A percentile compares a stretch with the other conserved stretches of the same genome.
These are phyloP conservation scores for Germaria angustata DNA, from an alignment of 2,888 invertebrate genomes.

Conservation along the genomic window DNA sequence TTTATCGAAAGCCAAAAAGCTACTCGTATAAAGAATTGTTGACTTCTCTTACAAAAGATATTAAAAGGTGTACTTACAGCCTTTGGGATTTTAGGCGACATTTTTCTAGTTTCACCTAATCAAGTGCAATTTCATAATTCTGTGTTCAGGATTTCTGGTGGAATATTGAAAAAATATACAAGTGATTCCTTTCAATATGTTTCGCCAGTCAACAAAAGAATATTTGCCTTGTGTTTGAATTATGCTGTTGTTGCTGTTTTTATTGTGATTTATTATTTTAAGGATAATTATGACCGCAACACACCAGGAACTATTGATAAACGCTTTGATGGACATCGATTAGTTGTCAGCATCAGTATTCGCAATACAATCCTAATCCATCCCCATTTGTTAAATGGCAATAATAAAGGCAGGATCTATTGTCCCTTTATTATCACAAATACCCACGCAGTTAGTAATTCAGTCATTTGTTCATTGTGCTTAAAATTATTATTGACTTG, in stretches of 20 bases:
- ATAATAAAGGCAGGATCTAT: conserved; percentile 14
- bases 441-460: conserved; percentile 21
- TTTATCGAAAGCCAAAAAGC: too few relatives aligned
- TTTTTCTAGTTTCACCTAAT: too few relatives aligned
- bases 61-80: too few relatives aligned
- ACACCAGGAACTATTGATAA: conserved; percentile 42
- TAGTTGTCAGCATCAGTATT: conserved; percentile 39
- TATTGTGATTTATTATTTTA: conserved; percentile 61
- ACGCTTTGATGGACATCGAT: conserved; percentile 33
- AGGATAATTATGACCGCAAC: conserved; percentile 60
- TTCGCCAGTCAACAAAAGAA: not conserved
- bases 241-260: conserved; percentile 40
- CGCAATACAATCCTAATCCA: conserved; percentile 14
- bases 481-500: conserved; percentile 55
- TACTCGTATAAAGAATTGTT: too few relatives aligned
- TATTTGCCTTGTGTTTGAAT: not conserved
- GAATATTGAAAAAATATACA: too few relatives aligned
- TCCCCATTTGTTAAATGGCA: conserved; percentile 39
- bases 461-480: conserved; percentile 40
- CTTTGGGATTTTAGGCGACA: too few relatives aligned
- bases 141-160: too few relatives aligned
- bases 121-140: too few relatives aligned
- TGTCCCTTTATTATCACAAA: conserved; percentile 23
- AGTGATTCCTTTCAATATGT: too few relatives aligned
- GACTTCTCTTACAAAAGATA: too few relatives aligned